Evolutionary conservation across 2,888 invertebrate species (phyloP).

Genomic region (Sinopyrophorus schimmeli): DNA sequence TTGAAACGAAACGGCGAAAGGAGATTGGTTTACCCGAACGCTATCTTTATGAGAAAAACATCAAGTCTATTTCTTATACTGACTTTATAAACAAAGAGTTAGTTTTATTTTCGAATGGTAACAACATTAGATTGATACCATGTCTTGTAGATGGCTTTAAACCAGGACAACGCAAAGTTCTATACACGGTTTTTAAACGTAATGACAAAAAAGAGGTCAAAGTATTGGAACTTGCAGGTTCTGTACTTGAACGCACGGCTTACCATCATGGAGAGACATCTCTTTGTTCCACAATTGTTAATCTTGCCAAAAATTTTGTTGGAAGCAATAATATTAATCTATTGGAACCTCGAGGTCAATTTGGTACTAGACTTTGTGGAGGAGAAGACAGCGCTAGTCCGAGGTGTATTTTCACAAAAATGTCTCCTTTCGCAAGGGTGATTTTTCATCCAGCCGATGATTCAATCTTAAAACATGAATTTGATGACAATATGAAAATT

Average conservation of each 20-base stretch:
- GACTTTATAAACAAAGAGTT: constrained; percentile 96
- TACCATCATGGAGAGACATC: constrained; percentile 99
- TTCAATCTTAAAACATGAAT: constrained; percentile 80
- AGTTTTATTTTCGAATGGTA: constrained; percentile 93
- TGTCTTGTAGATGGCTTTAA: constrained; percentile 87
- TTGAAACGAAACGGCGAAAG: constrained; percentile 81
- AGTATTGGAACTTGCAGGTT: constrained; percentile 96
- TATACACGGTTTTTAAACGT: constrained; percentile 94
- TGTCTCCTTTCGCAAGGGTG: constrained; percentile 79
- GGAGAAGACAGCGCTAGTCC: constrained; percentile 98
- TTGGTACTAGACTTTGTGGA: constrained; percentile 88
- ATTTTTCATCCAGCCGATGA: constrained; percentile 91
- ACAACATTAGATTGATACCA: constrained; percentile 85
- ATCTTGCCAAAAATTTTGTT: constrained; percentile 96
- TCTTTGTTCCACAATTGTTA: constrained; percentile 92
- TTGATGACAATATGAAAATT: constrained; percentile 93
- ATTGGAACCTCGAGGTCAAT: constrained; percentile 94
- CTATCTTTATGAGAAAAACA: constrained; percentile 90
- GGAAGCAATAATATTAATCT: constrained; percentile 98
- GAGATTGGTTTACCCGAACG: constrained; percentile 84
- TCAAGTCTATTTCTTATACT: constrained; percentile 73
- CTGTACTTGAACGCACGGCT: constrained; percentile 95
- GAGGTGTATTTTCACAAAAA: constrained; percentile 92
- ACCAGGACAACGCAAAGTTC: constrained; percentile 94
- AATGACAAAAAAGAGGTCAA: constrained; percentile 95